These are phyloP conservation scores for Oryzias melastigma DNA, from an alignment of 2,113 vertebrate genomes.

Conservation along the genomic window DNA sequence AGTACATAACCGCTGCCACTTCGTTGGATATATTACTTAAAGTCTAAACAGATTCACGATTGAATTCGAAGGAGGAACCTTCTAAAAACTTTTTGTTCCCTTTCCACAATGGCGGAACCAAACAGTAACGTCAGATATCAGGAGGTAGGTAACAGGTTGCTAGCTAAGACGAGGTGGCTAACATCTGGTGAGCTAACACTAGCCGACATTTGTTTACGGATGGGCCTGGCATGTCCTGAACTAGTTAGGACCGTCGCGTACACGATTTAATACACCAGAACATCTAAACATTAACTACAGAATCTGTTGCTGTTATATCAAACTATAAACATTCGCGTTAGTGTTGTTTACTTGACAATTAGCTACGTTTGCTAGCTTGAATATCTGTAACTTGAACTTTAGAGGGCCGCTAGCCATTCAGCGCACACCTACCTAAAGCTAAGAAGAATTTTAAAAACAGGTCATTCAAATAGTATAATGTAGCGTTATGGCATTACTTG, in stretches of 20 bases:
- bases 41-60: not conserved
- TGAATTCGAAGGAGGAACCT: constrained; percentile 16
- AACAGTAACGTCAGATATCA: constrained; percentile 76
- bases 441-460: too few relatives aligned
- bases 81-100: not conserved
- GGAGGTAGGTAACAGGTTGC: constrained; percentile 64
- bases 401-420: not conserved
- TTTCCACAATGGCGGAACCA: constrained; percentile 73
- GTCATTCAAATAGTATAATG: too few relatives aligned
- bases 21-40: constrained; percentile 7
- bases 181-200: constrained; percentile 21
- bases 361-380: constrained; percentile 1
- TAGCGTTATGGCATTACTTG: too few relatives aligned
- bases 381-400: not conserved
- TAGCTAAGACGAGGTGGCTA: constrained; percentile 15
- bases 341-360: not conserved
- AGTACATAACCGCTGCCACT: constrained; percentile 17
- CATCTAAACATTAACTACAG: too few relatives aligned
- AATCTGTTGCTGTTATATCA: too few relatives aligned
- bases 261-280: too few relatives aligned
- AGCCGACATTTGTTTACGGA: constrained; percentile 27
- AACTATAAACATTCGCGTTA: not conserved
- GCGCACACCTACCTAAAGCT: too few relatives aligned
- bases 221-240: not conserved
- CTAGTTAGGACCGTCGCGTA: fast-evolving